These are phyloP conservation scores for Smittia sp. DNA, from an alignment of 2,888 invertebrate species.

Conservation along the genomic window DNA sequence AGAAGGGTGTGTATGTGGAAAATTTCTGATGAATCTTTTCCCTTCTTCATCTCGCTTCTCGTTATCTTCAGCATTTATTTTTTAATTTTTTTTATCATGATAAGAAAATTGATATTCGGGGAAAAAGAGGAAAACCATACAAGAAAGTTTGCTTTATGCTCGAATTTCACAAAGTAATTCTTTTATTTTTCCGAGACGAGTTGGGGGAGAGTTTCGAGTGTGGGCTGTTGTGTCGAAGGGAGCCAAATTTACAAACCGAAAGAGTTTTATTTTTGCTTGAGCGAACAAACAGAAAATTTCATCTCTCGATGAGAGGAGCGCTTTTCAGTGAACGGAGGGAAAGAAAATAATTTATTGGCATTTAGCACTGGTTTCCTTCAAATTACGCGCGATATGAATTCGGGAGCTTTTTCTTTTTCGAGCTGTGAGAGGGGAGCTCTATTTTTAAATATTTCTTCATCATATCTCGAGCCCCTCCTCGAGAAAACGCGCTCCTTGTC, in stretches of 20 bases:
- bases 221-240: neutral
- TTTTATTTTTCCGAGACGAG: neutral
- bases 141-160: neutral
- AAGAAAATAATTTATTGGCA: conserved; percentile 30
- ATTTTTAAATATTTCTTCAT: conserved; percentile 36
- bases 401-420: neutral
- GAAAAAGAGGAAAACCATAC: neutral
- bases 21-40: neutral
- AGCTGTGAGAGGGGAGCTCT: neutral
- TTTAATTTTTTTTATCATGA: conserved; percentile 35
- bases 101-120: conserved; percentile 30
- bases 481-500: neutral
- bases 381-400: conserved; percentile 14
- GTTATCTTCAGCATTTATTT: conserved; percentile 27
- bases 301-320: neutral
- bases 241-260: conserved; percentile 19
- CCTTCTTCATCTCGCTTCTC: neutral
- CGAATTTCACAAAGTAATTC: too few relatives aligned
- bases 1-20: neutral
- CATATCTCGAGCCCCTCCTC: neutral
- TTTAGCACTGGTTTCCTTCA: conserved; percentile 20
- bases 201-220: neutral
- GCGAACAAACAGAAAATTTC: too few relatives aligned
- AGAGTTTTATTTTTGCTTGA: neutral
- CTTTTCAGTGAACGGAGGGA: neutral